Base-by-base conservation (phyloP, 2,888 invertebrate species). In the Patella depressa region DNA sequence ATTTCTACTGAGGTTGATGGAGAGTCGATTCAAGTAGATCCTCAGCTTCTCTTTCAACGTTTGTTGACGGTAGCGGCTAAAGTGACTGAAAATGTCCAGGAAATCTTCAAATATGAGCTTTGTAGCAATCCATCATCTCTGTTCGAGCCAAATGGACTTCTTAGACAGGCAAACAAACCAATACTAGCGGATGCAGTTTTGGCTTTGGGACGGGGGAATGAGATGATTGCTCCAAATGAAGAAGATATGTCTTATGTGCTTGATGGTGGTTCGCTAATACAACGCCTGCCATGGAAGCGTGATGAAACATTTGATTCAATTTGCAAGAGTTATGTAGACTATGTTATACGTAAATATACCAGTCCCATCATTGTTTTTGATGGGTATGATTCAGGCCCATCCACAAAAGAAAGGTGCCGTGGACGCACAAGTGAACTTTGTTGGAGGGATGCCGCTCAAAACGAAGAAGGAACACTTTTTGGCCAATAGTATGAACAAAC, bases 401-500 rank as follows among this genome's bases (percentile, higher is more conserved):
- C 81, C 12, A 80, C 81, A 11, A 82, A 83, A 70, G 79, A 34
- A 70, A 24, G 76, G 81, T 19, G 24, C 29, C 15, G 77, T 53
- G 34, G 78, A 79, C 5, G 71, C 81, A n/a, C 76, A 74, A 34
- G 78, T 85, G 4, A 34, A 55, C 11, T 86, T 87, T 65, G 74
- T 74, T 17, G 77, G 34, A 24, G 70, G 76, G 65, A 85, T 83
- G 59, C 29, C 75, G 12, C 78, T 83, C 53, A 78, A 69, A 34
- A 55, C 71, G 12, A 86, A 83, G 73, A 87, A 85, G 71, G 85
- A 85, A 3, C 7, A 73, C 3, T 85, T 87, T 74, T 74, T 86
- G 3, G 72, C 80, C 19, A 86, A 86, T 75, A 53, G 15, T 14
- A 74, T 77, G 57, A 87, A 87, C 81, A 87, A 86, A 73, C 83